Conservation (phyloP, 2,113 vertebrate genomes). For the Ptilorrhoa leucosticta region DNA sequence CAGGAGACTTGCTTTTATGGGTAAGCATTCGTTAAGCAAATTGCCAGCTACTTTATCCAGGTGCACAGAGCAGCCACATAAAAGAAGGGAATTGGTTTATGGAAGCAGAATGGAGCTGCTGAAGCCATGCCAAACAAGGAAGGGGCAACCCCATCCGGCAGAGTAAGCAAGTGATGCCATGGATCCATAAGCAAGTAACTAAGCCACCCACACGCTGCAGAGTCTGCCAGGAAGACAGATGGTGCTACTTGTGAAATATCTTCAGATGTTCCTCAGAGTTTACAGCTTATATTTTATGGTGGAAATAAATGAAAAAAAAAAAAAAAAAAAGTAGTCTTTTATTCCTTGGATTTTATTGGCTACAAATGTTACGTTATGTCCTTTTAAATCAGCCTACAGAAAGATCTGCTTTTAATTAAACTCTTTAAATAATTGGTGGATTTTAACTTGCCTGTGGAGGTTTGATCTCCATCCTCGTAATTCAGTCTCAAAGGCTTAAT, state of each 20-base stretch:
- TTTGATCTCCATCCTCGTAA: slow-evolving; percentile 4
- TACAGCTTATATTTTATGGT: slow-evolving; percentile 56
- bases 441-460: slow-evolving; percentile 44
- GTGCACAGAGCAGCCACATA: not conserved
- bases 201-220: slow-evolving; percentile 35
- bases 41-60: not conserved
- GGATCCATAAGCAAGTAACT: slow-evolving; percentile 37
- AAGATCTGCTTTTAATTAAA: slow-evolving; percentile 58
- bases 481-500: slow-evolving; percentile 44
- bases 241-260: slow-evolving; percentile 63
- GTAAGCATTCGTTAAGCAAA: slow-evolving; percentile 1
- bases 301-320: slow-evolving; percentile 29
- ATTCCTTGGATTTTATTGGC: slow-evolving; percentile 54
- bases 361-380: slow-evolving; percentile 61
- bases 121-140: slow-evolving; percentile 10
- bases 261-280: slow-evolving; percentile 58
- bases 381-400: slow-evolving; percentile 58
- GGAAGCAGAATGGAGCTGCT: not conserved
- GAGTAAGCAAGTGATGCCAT: slow-evolving; percentile 14
- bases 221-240: slow-evolving; percentile 63
- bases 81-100: not conserved
- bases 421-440: slow-evolving; percentile 40
- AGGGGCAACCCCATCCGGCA: slow-evolving; percentile 31
- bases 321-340: not conserved
- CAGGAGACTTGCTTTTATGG: not conserved